phyloP scores from a whole-genome alignment of 2,797 vertebrate genomes.

The Dromococcyx pavoninus region DNA sequence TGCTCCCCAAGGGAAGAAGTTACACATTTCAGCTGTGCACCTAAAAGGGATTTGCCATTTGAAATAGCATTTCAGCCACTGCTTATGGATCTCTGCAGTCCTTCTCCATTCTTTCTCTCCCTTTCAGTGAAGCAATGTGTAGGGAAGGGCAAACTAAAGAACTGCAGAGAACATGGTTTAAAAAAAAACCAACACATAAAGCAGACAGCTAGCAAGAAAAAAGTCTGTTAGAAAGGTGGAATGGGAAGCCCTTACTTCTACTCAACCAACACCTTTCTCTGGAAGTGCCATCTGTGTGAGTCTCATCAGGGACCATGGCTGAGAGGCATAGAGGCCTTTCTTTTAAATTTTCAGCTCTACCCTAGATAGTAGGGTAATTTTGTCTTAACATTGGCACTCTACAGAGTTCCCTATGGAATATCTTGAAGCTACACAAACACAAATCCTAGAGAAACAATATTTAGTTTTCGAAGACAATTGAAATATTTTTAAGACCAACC shows the following conservation, averaged over 20 bases:
- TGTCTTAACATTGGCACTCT: slow-evolving; percentile 4
- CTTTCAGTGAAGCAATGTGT: background rate
- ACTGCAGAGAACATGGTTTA: background rate
- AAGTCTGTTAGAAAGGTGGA: background rate
- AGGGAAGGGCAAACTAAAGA: background rate
- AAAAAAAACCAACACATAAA: background rate
- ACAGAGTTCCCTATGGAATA: slow-evolving; percentile 6
- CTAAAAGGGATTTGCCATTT: background rate
- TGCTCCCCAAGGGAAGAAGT: background rate
- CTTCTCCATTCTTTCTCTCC: background rate
- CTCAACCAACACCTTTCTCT: background rate
- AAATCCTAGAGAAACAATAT: slow-evolving; percentile 64
- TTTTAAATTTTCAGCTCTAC: background rate
- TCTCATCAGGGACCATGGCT: background rate
- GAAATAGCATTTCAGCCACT: background rate
- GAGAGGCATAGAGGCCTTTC: background rate
- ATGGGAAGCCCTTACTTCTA: background rate
- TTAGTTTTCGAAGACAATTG: slow-evolving; percentile 63
- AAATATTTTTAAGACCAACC: slow-evolving; percentile 42
- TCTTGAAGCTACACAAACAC: slow-evolving; percentile 3
- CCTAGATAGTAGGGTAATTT: background rate
- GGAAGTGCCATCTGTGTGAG: background rate
- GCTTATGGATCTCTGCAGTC: background rate
- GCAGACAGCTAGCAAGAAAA: background rate
- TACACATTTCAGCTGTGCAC: background rate